These are phyloP conservation scores for Cynocephalus volans DNA, from an alignment of 2,113 vertebrate species.

Conservation along the genomic window DNA sequence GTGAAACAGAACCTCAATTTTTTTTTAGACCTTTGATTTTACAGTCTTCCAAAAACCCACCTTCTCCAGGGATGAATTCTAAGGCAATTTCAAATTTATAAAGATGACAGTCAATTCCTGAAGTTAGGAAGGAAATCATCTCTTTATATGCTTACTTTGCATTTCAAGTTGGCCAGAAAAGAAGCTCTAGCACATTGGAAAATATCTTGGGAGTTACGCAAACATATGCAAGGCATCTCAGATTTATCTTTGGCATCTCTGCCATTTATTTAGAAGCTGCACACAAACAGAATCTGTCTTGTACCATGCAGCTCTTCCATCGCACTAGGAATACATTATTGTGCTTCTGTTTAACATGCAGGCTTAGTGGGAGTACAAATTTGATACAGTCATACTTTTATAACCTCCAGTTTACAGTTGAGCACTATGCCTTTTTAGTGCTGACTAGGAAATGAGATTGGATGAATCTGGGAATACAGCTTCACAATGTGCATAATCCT, in stretches of 20 bases:
- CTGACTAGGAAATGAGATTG: constrained; percentile 88
- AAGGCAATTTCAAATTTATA: constrained; percentile 83
- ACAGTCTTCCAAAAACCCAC: constrained; percentile 3
- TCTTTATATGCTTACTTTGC: constrained; percentile 79
- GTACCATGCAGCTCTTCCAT: constrained; percentile 55
- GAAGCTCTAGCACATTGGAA: constrained; percentile 72
- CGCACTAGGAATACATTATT: constrained; percentile 61
- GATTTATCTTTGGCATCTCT: constrained; percentile 77
- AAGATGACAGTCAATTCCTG: constrained; percentile 72
- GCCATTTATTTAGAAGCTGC: constrained; percentile 68
- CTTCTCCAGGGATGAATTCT: constrained; percentile 70
- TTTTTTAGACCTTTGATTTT: not conserved
- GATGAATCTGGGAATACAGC: constrained; percentile 86
- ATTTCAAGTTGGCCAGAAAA: constrained; percentile 74
- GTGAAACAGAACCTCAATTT: not conserved
- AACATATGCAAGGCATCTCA: constrained; percentile 79
- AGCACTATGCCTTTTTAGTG: constrained; percentile 85
- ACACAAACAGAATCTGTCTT: constrained; percentile 64
- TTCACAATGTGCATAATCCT: constrained; percentile 88
- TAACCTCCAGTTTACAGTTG: constrained; percentile 85
- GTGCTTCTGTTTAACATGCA: constrained; percentile 81
- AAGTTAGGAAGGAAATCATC: constrained; percentile 80
- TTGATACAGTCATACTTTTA: constrained; percentile 83
- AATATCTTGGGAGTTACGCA: constrained; percentile 74
- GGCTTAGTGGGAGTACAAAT: constrained; percentile 78